Evolutionary conservation across 2,888 invertebrate genomes (phyloP), one percentile per base, ranked within the genome.

Genomic region (Protonemura montana): DNA sequence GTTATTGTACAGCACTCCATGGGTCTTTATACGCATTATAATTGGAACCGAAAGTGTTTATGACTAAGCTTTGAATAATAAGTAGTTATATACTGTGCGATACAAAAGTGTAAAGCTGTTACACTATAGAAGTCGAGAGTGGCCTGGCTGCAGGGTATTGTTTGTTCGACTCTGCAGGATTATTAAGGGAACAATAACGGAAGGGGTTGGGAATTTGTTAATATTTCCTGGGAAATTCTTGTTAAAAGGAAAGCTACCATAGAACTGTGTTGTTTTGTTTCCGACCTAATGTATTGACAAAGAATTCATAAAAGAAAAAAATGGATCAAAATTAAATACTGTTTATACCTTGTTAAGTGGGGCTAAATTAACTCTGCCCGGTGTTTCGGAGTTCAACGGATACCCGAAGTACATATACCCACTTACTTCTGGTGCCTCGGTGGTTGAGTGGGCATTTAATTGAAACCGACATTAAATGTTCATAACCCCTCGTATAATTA

Each of bases 1-100:
- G 59, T 59, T 59, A 59, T 59, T 59, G 59, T 59, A 59, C 21
- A 59, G 59, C 21, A 59, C 59, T 59, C 21, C 59, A 59, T 59
- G 59, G 35, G 59, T 59, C 59, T 59, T 59, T 59, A 59, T 59
- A 59, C 59, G 59, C 59, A 59, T 2, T 59, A 59, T 59, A 59
- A 59, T 59, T 59, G 59, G 59, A 59, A 59, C 59, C 21, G 59
- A 59, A 59, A 59, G 59, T 59, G 59, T 59, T 59, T 59, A 59
- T 59, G 59, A 59, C 59, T 59, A 59, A 10, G 59, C 59, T 59
- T 59, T 59, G 59, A 59, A 59, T 59, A 59, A 59, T 59, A 59
- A 59, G 59, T 59, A 59, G 7, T 16, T 59, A 59, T 16, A 21
- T 59, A 59, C 21, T 10, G 1, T 59, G 21, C 21, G 59, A 59